These are phyloP conservation scores for Diorhabda elongata DNA, from an alignment of 1,140 invertebrate species.

Conservation along the genomic window DNA sequence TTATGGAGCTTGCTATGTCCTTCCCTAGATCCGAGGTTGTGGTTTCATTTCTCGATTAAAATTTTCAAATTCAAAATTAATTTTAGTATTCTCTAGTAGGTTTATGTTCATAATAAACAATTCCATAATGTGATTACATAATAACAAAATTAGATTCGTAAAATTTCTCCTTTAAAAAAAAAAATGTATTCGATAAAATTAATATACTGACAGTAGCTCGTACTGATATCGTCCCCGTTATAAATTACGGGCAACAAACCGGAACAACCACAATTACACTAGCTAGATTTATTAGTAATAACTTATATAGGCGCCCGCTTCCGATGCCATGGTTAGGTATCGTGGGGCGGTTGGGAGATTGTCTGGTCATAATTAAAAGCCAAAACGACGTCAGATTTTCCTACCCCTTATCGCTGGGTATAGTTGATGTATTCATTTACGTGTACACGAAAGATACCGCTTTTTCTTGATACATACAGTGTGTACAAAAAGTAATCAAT, in stretches of 20 bases:
- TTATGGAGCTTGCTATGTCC: too few relatives aligned
- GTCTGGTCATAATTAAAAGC: slow-evolving; percentile 2
- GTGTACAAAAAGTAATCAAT: too few relatives aligned
- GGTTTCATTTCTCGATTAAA: too few relatives aligned
- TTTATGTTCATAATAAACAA: too few relatives aligned
- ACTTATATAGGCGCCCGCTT: slow-evolving; percentile 27
- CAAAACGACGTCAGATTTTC: neutral
- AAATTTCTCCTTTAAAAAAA: neutral
- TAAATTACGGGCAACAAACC: slow-evolving; percentile 36
- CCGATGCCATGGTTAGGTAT: neutral
- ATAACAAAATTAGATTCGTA: too few relatives aligned
- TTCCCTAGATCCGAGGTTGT: too few relatives aligned
- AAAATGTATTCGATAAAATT: neutral
- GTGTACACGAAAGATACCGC: neutral
- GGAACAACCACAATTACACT: slow-evolving; percentile 36
- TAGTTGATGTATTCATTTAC: neutral
- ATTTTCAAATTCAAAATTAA: too few relatives aligned
- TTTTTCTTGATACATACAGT: neutral
- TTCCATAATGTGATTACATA: too few relatives aligned
- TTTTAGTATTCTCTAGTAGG: too few relatives aligned
- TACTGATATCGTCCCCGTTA: slow-evolving; percentile 22
- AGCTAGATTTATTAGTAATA: slow-evolving; percentile 39
- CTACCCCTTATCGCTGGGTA: neutral
- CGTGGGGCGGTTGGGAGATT: neutral
- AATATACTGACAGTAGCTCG: neutral